Percentiles rank a stretch among this genome's conserved stretches.
phyloP scores from a whole-genome alignment of 2,888 invertebrate species.

The Mellilla xanthometata region DNA sequence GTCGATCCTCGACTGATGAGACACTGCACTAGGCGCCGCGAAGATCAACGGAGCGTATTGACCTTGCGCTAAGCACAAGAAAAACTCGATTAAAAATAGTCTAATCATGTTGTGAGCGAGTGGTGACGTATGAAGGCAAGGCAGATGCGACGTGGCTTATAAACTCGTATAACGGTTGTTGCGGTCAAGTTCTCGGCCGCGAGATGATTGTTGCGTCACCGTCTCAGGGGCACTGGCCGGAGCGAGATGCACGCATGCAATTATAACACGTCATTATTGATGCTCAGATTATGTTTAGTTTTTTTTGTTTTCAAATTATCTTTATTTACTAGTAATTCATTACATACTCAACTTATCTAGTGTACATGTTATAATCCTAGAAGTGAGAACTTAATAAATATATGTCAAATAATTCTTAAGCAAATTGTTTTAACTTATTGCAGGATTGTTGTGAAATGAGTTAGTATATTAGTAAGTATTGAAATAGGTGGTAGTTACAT shows the following conservation, averaged over 20 bases:
- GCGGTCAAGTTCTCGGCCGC: conserved; percentile 71
- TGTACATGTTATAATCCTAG: too few species aligned
- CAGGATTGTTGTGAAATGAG: too few species aligned
- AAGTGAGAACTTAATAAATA: too few species aligned
- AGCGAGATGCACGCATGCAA: conserved; percentile 50
- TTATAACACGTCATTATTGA: conserved; percentile 34
- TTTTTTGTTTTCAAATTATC: neutral
- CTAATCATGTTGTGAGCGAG: conserved; percentile 54
- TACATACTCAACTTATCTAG: too few species aligned
- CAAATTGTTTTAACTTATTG: too few species aligned
- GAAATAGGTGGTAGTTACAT: too few species aligned
- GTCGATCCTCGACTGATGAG: conserved; percentile 80
- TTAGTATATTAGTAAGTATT: too few species aligned
- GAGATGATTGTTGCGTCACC: conserved; percentile 64
- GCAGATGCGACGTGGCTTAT: conserved; percentile 57
- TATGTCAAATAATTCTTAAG: too few species aligned
- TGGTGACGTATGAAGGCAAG: conserved; percentile 39
- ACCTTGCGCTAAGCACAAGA: conserved; percentile 42
- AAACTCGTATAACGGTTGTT: conserved; percentile 70
- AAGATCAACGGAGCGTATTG: conserved; percentile 59
- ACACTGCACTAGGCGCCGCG: conserved; percentile 78
- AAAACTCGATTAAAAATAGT: conserved; percentile 46
- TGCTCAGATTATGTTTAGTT: neutral
- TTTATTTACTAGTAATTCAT: too few species aligned
- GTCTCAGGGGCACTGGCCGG: conserved; percentile 60